phyloP scores from a whole-genome alignment of 2,113 vertebrate species.

The Catagonus wagneri region DNA sequence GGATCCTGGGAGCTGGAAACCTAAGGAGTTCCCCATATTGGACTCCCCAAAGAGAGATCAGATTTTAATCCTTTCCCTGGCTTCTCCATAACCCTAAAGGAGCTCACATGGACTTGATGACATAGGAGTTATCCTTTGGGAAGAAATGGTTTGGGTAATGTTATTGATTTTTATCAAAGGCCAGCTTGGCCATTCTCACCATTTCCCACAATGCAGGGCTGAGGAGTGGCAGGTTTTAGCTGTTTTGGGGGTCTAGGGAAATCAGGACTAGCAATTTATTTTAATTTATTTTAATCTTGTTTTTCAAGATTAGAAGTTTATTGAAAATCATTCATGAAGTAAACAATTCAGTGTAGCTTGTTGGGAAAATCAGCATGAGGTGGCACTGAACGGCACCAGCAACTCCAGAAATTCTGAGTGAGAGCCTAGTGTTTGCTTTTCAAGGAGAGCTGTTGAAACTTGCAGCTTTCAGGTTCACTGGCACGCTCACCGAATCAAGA shows the following conservation, averaged over 20 bases:
- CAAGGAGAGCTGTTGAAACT: slow-evolving; percentile 51
- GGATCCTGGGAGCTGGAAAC: not conserved
- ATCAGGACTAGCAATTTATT: not conserved
- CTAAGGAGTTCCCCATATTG: not conserved
- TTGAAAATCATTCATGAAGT: slow-evolving; percentile 59
- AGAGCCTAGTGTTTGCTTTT: slow-evolving; percentile 16
- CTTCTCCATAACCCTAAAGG: not conserved
- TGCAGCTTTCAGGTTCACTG: slow-evolving; percentile 64
- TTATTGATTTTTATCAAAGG: slow-evolving; percentile 72
- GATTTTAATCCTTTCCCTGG: not conserved
- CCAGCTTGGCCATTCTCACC: slow-evolving; percentile 54
- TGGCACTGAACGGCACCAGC: not conserved
- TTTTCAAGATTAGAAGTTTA: not conserved
- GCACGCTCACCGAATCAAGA: slow-evolving; percentile 27
- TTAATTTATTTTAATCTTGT: slow-evolving; percentile 11
- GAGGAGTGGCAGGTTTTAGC: not conserved
- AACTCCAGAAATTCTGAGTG: not conserved
- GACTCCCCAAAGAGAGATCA: not conserved
- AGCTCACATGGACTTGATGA: slow-evolving; percentile 40
- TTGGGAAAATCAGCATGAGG: not conserved
- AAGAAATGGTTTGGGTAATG: slow-evolving; percentile 79
- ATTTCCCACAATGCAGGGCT: slow-evolving; percentile 63
- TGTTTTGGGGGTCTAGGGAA: not conserved
- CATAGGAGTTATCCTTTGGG: slow-evolving; percentile 76
- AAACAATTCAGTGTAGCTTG: slow-evolving; percentile 4